These are phyloP conservation scores for Macrocentrus cingulum DNA, from an alignment of 1,140 invertebrate genomes.

Conservation along the genomic window DNA sequence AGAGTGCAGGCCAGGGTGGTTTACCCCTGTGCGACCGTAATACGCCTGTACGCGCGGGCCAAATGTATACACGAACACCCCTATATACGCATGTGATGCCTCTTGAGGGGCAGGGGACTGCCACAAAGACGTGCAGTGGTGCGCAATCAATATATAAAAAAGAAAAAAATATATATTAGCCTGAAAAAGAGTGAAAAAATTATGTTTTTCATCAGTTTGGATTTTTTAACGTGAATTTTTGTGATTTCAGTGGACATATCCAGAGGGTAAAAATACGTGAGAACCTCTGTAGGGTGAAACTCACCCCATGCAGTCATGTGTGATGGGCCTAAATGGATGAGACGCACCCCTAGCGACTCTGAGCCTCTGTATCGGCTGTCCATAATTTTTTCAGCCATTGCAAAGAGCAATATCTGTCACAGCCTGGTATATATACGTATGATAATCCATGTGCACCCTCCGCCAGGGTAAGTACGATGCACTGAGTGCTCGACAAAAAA, in stretches of 20 bases:
- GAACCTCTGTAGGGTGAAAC: conserved; percentile 55
- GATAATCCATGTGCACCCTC: conserved; percentile 2
- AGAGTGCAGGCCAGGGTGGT: conserved; percentile 50
- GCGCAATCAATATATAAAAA: no score
- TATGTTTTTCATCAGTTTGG: no score
- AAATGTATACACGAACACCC: conserved; percentile 28
- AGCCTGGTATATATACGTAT: conserved; percentile 2
- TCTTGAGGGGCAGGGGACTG: background rate
- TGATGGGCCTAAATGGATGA: conserved; percentile 61
- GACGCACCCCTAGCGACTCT: conserved; percentile 49
- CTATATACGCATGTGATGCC: conserved; percentile 9
- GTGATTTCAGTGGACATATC: no score
- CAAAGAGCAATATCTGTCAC: conserved; percentile 45
- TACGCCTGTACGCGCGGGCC: conserved; percentile 46
- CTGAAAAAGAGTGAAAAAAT: no score
- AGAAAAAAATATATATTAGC: no score
- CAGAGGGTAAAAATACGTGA: conserved; percentile 51
- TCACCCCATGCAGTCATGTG: conserved; percentile 60
- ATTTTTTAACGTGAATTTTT: background rate
- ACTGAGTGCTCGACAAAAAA: conserved; percentile 18
- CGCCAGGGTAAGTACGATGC: conserved; percentile 17
- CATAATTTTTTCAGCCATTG: conserved; percentile 51
- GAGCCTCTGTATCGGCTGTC: conserved; percentile 39
- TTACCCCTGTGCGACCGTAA: conserved; percentile 55
- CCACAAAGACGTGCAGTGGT: background rate